These are phyloP conservation scores for Brachionus manjavacas DNA, from an alignment of 1,140 invertebrate species.

Conservation along the genomic window DNA sequence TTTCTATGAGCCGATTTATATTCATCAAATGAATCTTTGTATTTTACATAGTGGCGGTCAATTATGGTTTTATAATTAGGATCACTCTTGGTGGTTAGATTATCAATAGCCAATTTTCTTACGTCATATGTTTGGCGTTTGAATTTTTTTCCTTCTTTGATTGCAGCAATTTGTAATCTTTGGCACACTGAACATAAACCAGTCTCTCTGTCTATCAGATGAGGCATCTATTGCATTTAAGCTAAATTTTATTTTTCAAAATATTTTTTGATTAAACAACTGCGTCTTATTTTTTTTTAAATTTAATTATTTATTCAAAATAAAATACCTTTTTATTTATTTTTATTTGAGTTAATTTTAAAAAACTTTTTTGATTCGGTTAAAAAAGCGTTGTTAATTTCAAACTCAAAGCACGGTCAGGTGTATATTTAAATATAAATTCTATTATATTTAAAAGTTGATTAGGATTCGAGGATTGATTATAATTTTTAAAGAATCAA, in stretches of 20 bases:
- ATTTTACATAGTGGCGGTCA: conserved; percentile 33
- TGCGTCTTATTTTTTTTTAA: not conserved
- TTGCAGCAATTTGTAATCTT: conserved; percentile 31
- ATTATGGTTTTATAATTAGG: conserved; percentile 24
- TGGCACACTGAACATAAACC: conserved; percentile 25
- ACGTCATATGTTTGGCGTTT: conserved; percentile 37
- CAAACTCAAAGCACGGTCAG: not conserved
- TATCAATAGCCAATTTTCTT: conserved; percentile 35
- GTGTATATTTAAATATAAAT: not conserved
- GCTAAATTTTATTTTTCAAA: not conserved
- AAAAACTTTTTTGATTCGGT: not conserved
- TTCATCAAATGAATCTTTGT: conserved; percentile 2
- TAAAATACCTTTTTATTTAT: not conserved
- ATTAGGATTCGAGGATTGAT: not conserved
- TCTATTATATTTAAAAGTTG: not conserved
- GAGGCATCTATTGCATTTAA: conserved; percentile 12
- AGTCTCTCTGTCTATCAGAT: conserved; percentile 41
- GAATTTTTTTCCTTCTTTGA: conserved; percentile 31
- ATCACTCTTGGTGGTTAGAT: conserved; percentile 20
- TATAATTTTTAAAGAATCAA: not conserved
- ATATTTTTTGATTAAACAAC: not conserved
- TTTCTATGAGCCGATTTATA: not conserved
- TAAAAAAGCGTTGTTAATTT: not conserved
- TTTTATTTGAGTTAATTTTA: not conserved
- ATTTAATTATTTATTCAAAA: not conserved